These are phyloP conservation scores for Drosophila histrio DNA, from an alignment of 2,888 invertebrate genomes.

Conservation along the genomic window DNA sequence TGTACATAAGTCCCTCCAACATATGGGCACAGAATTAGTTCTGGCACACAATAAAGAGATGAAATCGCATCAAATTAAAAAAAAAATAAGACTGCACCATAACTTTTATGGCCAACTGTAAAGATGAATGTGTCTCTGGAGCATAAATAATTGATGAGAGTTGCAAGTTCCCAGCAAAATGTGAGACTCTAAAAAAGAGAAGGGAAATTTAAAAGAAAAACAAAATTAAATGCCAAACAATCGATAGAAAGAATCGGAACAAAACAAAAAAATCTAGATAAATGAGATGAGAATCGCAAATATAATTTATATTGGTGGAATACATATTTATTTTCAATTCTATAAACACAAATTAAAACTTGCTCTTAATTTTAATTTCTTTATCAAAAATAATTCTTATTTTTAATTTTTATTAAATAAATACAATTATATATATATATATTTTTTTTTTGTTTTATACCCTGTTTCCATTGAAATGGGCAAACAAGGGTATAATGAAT, in stretches of 20 bases:
- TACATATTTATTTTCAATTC: too few relatives aligned
- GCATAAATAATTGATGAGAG: constrained; percentile 16
- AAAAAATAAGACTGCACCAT: constrained; percentile 26
- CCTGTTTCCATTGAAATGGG: too few relatives aligned
- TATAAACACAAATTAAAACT: too few relatives aligned
- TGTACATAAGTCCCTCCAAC: constrained; percentile 19
- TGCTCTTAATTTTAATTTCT: too few relatives aligned
- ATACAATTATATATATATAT: too few relatives aligned
- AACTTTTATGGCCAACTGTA: constrained; percentile 9
- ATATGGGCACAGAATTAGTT: constrained; percentile 50
- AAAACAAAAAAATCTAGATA: neutral
- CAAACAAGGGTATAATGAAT: too few relatives aligned
- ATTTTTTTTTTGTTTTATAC: too few relatives aligned
- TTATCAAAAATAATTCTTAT: too few relatives aligned
- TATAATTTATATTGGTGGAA: too few relatives aligned
- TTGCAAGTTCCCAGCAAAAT: neutral
- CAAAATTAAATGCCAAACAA: neutral
- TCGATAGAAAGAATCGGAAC: neutral
- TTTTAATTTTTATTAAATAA: too few relatives aligned
- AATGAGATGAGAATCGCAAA: too few relatives aligned
- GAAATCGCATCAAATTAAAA: constrained; percentile 20
- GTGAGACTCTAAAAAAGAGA: neutral
- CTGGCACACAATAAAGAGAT: constrained; percentile 22
- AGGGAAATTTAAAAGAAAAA: neutral
- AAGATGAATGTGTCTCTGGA: constrained; percentile 8